Percentiles rank a stretch among this genome's conserved stretches.
These are phyloP conservation scores for Thumatha senex DNA, from an alignment of 2,888 invertebrate species.

Conservation along the genomic window DNA sequence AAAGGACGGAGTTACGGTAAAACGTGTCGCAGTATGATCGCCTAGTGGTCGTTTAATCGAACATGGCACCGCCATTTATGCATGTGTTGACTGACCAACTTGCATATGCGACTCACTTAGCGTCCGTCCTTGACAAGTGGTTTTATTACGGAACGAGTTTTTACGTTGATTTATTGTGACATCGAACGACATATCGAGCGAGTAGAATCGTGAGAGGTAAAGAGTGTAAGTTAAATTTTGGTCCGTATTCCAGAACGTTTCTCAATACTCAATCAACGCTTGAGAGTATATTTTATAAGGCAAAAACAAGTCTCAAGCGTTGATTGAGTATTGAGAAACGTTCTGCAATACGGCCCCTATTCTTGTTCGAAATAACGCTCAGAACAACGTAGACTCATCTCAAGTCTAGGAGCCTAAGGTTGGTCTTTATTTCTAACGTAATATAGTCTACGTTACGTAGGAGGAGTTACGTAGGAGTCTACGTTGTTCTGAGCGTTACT, in stretches of 20 bases:
- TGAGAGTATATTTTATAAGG: too few species aligned
- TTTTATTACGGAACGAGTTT: conserved; percentile 44
- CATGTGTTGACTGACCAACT: conserved; percentile 24
- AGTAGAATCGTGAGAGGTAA: conserved; percentile 4
- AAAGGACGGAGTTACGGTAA: conserved; percentile 7
- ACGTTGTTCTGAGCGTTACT: too few species aligned
- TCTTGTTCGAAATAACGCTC: too few species aligned
- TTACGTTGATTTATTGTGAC: conserved; percentile 51
- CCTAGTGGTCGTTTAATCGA: conserved; percentile 15
- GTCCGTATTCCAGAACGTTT: too few species aligned
- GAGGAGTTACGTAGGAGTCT: too few species aligned
- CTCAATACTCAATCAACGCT: too few species aligned
- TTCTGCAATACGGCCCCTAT: too few species aligned
- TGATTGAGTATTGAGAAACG: too few species aligned
- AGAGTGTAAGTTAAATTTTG: conserved; percentile 17
- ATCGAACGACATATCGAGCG: conserved; percentile 28
- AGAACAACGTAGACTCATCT: too few species aligned
- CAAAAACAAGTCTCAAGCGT: too few species aligned
- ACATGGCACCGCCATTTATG: conserved; percentile 12
- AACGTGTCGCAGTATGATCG: conserved; percentile 12
- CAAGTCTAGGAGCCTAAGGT: neutral
- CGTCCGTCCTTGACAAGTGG: conserved; percentile 33
- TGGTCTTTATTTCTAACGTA: too few species aligned
- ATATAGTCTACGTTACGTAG: conserved; percentile 11
- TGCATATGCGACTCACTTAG: conserved; percentile 13